phyloP scores from a whole-genome alignment of 2,797 vertebrate genomes.

The Pseudochirops cupreus region DNA sequence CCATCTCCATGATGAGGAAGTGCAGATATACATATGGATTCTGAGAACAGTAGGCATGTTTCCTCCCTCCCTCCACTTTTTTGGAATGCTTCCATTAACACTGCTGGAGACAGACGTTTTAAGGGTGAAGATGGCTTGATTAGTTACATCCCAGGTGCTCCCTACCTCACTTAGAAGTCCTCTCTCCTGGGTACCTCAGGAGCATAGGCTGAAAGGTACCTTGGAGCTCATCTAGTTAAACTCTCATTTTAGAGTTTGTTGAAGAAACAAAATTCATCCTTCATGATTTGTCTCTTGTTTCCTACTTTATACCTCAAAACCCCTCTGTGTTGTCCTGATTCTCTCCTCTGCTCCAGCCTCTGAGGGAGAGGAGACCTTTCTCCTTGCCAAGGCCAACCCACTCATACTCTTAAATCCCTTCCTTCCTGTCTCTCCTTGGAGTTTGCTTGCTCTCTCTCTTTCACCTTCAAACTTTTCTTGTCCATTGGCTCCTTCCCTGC shows the following conservation, averaged over 20 bases:
- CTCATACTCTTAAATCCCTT: neutral
- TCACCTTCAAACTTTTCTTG: neutral
- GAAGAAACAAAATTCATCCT: neutral
- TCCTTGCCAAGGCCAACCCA: neutral
- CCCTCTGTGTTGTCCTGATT: neutral
- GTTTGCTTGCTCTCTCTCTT: neutral
- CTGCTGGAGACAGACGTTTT: neutral
- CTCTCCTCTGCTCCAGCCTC: neutral
- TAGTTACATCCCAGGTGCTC: too few relatives aligned
- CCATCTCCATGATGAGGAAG: neutral
- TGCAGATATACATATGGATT: neutral
- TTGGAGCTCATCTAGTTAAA: neutral
- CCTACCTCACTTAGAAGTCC: too few relatives aligned
- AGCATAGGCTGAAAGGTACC: neutral
- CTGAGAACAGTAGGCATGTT: neutral
- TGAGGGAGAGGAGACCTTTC: neutral
- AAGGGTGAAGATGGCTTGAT: neutral
- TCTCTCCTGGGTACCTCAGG: neutral
- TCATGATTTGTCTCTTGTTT: neutral
- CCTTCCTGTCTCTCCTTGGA: neutral
- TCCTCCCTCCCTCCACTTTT: neutral
- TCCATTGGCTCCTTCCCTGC: neutral
- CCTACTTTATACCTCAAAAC: neutral
- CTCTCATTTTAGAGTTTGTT: neutral
- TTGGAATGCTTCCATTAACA: neutral